These are phyloP conservation scores for Oscheius sp. DNA, from an alignment of 2,888 invertebrate genomes.

Conservation along the genomic window DNA sequence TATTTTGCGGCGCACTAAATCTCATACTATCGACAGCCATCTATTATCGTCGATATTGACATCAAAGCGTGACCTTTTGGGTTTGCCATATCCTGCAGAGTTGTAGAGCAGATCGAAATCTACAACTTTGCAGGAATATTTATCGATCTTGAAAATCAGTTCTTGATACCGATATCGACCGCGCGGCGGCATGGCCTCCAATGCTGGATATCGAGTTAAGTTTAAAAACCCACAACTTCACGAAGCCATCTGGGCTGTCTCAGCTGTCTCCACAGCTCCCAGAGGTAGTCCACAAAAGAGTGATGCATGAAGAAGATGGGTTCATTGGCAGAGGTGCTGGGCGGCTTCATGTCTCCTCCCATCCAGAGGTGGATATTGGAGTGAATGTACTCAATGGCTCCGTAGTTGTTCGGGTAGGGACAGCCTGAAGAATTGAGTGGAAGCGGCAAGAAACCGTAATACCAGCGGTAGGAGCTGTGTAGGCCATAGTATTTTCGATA, in stretches of 20 bases:
- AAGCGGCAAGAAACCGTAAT: background rate
- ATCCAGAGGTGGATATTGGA: slow-evolving; percentile 70
- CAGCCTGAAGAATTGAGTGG: slow-evolving; percentile 58
- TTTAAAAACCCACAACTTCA: slow-evolving; percentile 48
- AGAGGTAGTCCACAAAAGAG: slow-evolving; percentile 74
- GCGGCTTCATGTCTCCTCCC: slow-evolving; percentile 63
- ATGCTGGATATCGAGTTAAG: background rate
- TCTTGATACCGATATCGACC: background rate
- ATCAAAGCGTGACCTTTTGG: too few species aligned
- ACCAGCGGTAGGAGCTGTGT: slow-evolving; percentile 70
- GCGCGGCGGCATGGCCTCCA: too few species aligned
- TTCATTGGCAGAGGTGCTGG: slow-evolving; percentile 59
- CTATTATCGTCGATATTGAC: too few species aligned
- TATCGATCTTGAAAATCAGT: background rate
- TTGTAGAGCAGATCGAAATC: too few species aligned
- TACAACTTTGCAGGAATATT: too few species aligned
- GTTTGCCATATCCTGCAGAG: too few species aligned
- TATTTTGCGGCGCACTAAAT: too few species aligned
- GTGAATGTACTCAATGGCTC: slow-evolving; percentile 71
- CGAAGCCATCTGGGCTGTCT: slow-evolving; percentile 69
- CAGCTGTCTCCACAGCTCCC: slow-evolving; percentile 73
- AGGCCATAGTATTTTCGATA: slow-evolving; percentile 71
- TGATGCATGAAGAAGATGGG: slow-evolving; percentile 74
- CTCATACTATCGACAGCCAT: too few species aligned
- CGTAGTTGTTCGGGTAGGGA: slow-evolving; percentile 71